Base-by-base conservation (phyloP, 2,797 vertebrate genomes). In the Sylvia borin region DNA sequence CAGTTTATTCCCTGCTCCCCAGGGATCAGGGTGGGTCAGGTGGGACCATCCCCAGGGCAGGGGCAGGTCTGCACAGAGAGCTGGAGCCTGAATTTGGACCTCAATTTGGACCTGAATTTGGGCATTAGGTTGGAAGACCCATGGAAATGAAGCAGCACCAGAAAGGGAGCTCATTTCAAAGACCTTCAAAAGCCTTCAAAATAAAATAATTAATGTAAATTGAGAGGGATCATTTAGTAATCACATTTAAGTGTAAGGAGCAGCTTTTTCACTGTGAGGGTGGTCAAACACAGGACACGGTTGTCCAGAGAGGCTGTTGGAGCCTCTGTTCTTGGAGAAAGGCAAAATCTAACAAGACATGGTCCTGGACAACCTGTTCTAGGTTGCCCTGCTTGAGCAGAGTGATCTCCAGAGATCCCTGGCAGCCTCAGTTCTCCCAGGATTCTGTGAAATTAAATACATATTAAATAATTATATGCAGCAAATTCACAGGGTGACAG, bases 61-160 rank as follows among this genome's bases (percentile, higher is more conserved):
- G 58, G 16, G 19, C 48, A 64, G 60, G 51, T 20, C 48, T 82
- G 51, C 16, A 66, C 40, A 25, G 60, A 21, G 48, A 29, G 15
- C 2, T 42, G 29, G 17, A 62, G 32, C 11, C 9, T 6, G 9
- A 51, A 47, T 66, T 51, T 55, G 54, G n/a, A 25, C 7, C 22
- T 79, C 31, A 51, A n/a, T 84, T 70, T 40, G 40, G 34, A 24
- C 8, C 19, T 79, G n/a, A 48, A n/a, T 84, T 70, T 40, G 42
- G 34, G 57, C 15, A 17, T 50, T 18, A 31, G 70, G 36, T n/a
- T 47, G 85, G n/a, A 8, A 82, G 16, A 8, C 1, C 5, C 50
- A 2, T 4, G 61, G 55, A 29, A 3, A 9, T 0, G 0, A n/a
- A 65, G 62, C 42, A 78, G 19, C 9, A 9, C 17, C 12, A 8